Evolutionary conservation across 2,797 vertebrate species (phyloP).

Genomic region (Pantherophis vulpinus): DNA sequence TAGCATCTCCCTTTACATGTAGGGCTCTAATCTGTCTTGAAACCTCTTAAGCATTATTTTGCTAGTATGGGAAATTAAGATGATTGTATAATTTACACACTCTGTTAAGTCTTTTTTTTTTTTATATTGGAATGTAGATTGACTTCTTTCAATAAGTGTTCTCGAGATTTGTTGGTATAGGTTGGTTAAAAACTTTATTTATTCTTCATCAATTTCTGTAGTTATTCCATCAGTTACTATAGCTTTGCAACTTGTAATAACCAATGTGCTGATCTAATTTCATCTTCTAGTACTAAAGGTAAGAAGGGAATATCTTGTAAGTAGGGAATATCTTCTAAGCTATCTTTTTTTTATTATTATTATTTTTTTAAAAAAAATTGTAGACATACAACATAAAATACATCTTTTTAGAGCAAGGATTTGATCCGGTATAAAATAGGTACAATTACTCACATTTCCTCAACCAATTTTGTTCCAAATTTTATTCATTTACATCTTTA

Average conservation of each 20-base stretch:
- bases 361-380: no score
- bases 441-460: no score
- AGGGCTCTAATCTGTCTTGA: background rate
- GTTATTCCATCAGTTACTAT: background rate
- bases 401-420: no score
- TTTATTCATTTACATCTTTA: no score
- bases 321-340: background rate
- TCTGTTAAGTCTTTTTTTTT: background rate
- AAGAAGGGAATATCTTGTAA: background rate
- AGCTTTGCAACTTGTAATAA: background rate
- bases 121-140: background rate
- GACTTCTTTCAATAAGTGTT: background rate
- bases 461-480: no score
- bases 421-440: no score
- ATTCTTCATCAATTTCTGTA: background rate
- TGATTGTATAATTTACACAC: background rate
- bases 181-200: background rate
- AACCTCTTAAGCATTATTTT: background rate
- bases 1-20: background rate
- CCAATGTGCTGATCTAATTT: background rate
- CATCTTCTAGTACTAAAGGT: background rate
- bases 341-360: no score
- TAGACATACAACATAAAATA: no score
- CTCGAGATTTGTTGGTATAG: background rate
- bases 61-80: background rate